Base-by-base conservation (phyloP, 1,140 invertebrate genomes). In the Pseudomyrmex flavicornis region DNA sequence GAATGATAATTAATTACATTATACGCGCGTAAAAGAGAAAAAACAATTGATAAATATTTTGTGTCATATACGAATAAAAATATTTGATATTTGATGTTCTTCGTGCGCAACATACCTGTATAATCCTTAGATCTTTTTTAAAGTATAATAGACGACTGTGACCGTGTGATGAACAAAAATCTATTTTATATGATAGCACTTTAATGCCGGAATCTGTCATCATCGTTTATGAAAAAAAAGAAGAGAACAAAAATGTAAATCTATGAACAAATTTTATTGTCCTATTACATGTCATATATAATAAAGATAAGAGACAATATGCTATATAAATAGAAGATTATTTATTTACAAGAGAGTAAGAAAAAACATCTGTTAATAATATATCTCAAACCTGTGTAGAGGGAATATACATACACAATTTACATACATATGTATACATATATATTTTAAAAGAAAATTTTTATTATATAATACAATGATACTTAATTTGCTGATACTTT, bases 11-110 rank as follows among this genome's bases (percentile, higher is more conserved):
- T 46, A 56, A 46, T n/a, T 46, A 35, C 15, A 79, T 26, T 77
- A 70, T 66, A 54, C 1, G 13, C 35, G 66, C 66, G 4, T 20
- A 59, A 68, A 63, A 54, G 54, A 22, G 69, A 73, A 75, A 83
- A 15, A 56, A 86, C 46, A 50, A 86, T 80, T 72, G 72, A 84
- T 63, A 59, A 82, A 79, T 80, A 85, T 88, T 87, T 69, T 91
- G 84, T 90, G 35, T 35, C 35, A 35, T 35, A 35, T 35, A 7
- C 73, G 59, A 17, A 85, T 74, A 87, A 82, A 80, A 89, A 91
- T 74, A 70, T 69, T 83, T 70, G 46, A 35, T 85, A 69, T 56
- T 85, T 63, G 48, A 20, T 82, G 54, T 76, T 70, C 72, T 62
- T 48, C 20, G 59, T 76, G 59, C 59, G 52, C 35, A 54, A 83